Conservation (phyloP, 2,888 invertebrate species). For the Tachina lurida region DNA sequence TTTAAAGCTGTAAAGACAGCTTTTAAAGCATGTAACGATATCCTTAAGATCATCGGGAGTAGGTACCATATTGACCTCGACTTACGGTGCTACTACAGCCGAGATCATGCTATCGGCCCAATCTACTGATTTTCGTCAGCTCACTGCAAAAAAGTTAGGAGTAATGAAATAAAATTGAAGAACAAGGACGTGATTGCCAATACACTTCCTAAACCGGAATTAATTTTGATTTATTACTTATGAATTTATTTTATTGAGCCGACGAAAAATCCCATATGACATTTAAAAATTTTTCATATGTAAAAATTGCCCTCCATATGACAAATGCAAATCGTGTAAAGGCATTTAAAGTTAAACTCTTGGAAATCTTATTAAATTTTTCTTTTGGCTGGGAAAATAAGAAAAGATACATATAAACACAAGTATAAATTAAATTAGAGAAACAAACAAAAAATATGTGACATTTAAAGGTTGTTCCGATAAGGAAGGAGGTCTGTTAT, state of each 20-base stretch:
- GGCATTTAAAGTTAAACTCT: constrained; percentile 9
- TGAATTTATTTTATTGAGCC: not conserved
- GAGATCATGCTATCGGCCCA: no score
- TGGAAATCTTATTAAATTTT: constrained; percentile 58
- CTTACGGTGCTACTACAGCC: no score
- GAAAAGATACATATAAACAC: constrained; percentile 43
- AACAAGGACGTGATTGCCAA: no score
- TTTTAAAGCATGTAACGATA: not conserved
- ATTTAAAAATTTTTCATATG: not conserved
- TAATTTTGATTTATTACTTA: no score
- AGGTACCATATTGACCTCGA: no score
- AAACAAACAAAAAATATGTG: constrained; percentile 41
- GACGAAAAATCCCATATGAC: not conserved
- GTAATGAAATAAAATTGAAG: no score
- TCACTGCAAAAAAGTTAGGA: no score
- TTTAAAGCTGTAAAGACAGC: not conserved
- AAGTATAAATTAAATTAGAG: constrained; percentile 16
- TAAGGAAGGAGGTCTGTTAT: no score
- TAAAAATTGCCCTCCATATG: not conserved
- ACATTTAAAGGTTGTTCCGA: constrained; percentile 35
- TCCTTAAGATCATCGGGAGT: no score
- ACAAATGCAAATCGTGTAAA: not conserved
- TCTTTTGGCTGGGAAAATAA: constrained; percentile 4
- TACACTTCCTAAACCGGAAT: no score
- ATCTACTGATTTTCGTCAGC: no score